phyloP scores from a whole-genome alignment of 2,797 vertebrate genomes.

The Danionella dracula region DNA sequence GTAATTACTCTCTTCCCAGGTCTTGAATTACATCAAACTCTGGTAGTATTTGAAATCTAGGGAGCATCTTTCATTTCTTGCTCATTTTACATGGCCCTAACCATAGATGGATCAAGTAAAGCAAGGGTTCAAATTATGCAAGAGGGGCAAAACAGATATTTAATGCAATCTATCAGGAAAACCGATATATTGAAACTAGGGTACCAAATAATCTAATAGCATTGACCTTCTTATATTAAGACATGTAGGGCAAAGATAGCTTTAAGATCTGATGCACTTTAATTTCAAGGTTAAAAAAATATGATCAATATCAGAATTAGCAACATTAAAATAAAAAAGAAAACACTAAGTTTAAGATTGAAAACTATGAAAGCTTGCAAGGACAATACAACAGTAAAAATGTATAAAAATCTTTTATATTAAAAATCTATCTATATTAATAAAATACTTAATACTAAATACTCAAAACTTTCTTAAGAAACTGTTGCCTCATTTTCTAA shows the following conservation, averaged over 20 bases:
- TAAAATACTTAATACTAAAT: too few relatives aligned
- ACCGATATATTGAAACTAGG: neutral
- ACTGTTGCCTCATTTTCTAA: too few relatives aligned
- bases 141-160: neutral
- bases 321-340: too few relatives aligned
- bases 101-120: neutral
- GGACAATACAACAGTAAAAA: too few relatives aligned
- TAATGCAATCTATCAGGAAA: neutral
- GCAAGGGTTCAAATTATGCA: neutral
- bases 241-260: slow-evolving; percentile 1
- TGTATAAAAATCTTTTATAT: too few relatives aligned
- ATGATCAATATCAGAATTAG: too few relatives aligned
- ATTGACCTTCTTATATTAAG: neutral
- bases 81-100: neutral
- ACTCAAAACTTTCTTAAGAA: too few relatives aligned
- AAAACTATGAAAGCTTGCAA: too few relatives aligned
- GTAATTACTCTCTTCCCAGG: slow-evolving; percentile 3
- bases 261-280: neutral
- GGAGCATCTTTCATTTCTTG: neutral
- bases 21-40: slow-evolving; percentile 14
- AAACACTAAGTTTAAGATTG: too few relatives aligned
- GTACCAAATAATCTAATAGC: slow-evolving; percentile 16
- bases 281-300: too few relatives aligned
- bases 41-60: neutral
- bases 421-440: too few relatives aligned